Evolutionary conservation across 2,888 invertebrate species (phyloP).

Genomic region (Diabrotica balteata): DNA sequence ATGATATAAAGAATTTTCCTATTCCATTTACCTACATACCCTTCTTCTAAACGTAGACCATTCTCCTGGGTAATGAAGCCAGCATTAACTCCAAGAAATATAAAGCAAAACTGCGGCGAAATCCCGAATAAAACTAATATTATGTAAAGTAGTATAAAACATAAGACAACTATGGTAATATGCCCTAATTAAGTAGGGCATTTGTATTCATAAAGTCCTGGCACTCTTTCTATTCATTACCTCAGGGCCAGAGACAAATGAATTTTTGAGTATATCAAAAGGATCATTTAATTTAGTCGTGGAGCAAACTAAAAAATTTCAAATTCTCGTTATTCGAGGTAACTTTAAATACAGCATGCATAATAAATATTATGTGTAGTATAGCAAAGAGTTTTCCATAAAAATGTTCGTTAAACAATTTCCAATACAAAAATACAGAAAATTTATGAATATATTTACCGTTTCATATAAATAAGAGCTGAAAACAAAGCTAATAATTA

Average conservation of each 20-base stretch:
- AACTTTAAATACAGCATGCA: too few species aligned
- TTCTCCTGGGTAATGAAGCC: conserved; percentile 22
- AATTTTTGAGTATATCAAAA: conserved; percentile 24
- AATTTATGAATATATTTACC: too few species aligned
- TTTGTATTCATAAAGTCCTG: conserved; percentile 33
- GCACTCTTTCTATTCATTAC: conserved; percentile 30
- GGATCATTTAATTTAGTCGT: neutral
- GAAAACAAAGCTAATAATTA: too few species aligned
- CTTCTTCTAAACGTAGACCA: conserved; percentile 10
- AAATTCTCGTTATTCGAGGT: too few species aligned
- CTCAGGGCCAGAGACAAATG: conserved; percentile 21
- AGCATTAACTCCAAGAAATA: conserved; percentile 26
- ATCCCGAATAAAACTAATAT: conserved; percentile 31
- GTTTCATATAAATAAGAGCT: too few species aligned
- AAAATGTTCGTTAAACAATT: too few species aligned
- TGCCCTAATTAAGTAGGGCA: conserved; percentile 30
- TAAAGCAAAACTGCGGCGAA: conserved; percentile 19
- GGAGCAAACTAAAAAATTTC: neutral
- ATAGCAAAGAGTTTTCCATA: too few species aligned
- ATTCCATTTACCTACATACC: conserved; percentile 15
- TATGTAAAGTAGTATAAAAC: conserved; percentile 32
- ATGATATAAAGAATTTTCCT: conserved; percentile 1
- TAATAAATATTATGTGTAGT: too few species aligned
- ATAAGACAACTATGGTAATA: conserved; percentile 34
- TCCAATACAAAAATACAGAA: too few species aligned